These are phyloP conservation scores for Coryphaenoides rupestris DNA, from an alignment of 2,113 vertebrate species.

Conservation along the genomic window DNA sequence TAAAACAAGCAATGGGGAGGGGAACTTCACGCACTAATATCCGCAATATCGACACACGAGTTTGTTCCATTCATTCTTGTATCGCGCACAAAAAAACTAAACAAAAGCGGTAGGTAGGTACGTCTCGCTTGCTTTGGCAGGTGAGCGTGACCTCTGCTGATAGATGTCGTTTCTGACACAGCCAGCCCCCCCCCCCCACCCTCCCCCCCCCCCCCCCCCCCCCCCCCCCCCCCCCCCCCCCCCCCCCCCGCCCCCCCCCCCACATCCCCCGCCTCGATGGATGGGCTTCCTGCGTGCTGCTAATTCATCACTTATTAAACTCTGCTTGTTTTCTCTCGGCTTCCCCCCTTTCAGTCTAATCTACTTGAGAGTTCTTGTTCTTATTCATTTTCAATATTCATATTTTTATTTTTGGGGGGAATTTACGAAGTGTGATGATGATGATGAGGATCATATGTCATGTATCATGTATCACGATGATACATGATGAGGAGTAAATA, in stretches of 20 bases:
- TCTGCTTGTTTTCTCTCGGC: constrained; percentile 43
- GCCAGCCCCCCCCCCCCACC: too few species aligned
- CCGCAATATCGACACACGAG: not conserved
- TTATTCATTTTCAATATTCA: too few species aligned
- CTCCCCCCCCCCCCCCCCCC: too few species aligned
- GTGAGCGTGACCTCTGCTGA: constrained; percentile 51
- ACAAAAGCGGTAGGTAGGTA: constrained; percentile 39
- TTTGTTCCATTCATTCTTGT: constrained; percentile 20
- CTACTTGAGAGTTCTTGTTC: constrained; percentile 56
- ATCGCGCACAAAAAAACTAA: constrained; percentile 35
- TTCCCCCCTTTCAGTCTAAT: constrained; percentile 39
- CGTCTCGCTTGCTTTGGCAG: constrained; percentile 43
- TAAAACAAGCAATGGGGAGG: too few species aligned
- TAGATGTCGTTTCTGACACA: too few species aligned
- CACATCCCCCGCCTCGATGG: constrained; percentile 61
- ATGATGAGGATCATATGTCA: too few species aligned
- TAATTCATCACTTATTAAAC: constrained; percentile 79
- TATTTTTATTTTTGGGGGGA: too few species aligned
- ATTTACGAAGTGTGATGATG: too few species aligned
- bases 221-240: constrained; percentile 38
- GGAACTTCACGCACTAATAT: not conserved
- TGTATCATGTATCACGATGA: too few species aligned
- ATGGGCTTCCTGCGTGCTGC: constrained; percentile 69
- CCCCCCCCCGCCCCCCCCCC: not conserved
- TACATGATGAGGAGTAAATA: too few species aligned